Percentiles rank a stretch among this genome's conserved stretches.
phyloP scores from a whole-genome alignment of 2,797 vertebrate genomes.

The Siniperca obscura region DNA sequence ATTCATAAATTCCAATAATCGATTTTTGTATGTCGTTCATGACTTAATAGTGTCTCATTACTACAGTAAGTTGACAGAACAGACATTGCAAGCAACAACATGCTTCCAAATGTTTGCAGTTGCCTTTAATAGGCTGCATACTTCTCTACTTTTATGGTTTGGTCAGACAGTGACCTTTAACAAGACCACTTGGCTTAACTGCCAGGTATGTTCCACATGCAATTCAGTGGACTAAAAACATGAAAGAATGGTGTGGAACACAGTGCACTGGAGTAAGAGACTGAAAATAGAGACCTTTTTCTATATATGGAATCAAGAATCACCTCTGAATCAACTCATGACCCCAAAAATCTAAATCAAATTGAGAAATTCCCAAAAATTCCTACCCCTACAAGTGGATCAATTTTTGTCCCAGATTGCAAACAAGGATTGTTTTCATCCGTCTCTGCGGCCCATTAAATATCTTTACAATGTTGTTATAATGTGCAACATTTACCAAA shows the following conservation, averaged over 20 bases:
- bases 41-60: neutral
- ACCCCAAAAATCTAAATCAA: neutral
- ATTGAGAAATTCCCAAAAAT: neutral
- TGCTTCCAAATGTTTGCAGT: neutral
- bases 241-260: neutral
- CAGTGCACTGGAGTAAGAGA: neutral
- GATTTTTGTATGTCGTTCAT: too few species aligned
- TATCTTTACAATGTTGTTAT: neutral
- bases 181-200: neutral
- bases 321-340: neutral
- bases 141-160: neutral
- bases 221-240: neutral
- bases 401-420: neutral
- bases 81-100: too few species aligned
- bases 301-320: neutral
- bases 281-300: neutral
- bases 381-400: neutral
- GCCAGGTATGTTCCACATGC: neutral
- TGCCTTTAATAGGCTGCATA: neutral
- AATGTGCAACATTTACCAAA: neutral
- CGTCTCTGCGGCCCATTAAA: neutral
- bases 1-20: neutral
- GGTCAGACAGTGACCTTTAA: neutral
- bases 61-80: neutral
- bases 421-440: too few species aligned